Evolutionary conservation across 1,140 invertebrate genomes (phyloP).

Genomic region (Drosophila jambulina): DNA sequence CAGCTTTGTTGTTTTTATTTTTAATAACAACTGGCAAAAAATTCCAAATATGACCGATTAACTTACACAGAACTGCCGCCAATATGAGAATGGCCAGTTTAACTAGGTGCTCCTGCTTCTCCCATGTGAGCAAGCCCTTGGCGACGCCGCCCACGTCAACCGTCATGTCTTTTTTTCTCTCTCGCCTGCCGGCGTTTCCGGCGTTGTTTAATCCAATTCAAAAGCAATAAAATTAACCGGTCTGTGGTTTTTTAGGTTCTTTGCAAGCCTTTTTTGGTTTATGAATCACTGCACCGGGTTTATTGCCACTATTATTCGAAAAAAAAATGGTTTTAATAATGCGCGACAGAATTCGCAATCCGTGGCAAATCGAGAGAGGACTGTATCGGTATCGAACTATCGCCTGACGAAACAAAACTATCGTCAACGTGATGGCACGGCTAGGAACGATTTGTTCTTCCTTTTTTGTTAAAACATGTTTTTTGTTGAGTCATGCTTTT

Average conservation of each 20-base stretch:
- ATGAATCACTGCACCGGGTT: background rate
- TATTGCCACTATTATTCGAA: background rate
- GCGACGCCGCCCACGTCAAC: slow-evolving; percentile 53
- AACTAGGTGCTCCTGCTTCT: slow-evolving; percentile 97
- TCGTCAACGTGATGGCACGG: background rate
- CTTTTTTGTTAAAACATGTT: background rate
- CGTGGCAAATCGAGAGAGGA: slow-evolving; percentile 20
- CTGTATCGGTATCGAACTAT: slow-evolving; percentile 26
- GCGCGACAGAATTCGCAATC: slow-evolving; percentile 20
- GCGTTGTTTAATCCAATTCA: slow-evolving; percentile 16
- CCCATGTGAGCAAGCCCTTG: slow-evolving; percentile 82
- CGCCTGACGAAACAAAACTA: background rate
- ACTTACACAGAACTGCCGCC: slow-evolving; percentile 97
- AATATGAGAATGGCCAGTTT: slow-evolving; percentile 96
- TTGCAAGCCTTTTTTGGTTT: background rate
- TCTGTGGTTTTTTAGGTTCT: background rate
- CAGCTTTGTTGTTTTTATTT: slow-evolving; percentile 5
- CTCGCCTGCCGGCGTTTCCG: slow-evolving; percentile 28
- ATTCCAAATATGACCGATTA: background rate
- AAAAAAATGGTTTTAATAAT: slow-evolving; percentile 3
- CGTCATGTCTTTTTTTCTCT: slow-evolving; percentile 52
- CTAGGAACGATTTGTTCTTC: background rate
- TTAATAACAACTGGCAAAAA: slow-evolving; percentile 11
- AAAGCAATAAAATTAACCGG: background rate
- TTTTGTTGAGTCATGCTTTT: background rate